Percentiles rank a stretch among this genome's conserved stretches.
phyloP scores from a whole-genome alignment of 2,888 invertebrate genomes.

The Hololepta plana region DNA sequence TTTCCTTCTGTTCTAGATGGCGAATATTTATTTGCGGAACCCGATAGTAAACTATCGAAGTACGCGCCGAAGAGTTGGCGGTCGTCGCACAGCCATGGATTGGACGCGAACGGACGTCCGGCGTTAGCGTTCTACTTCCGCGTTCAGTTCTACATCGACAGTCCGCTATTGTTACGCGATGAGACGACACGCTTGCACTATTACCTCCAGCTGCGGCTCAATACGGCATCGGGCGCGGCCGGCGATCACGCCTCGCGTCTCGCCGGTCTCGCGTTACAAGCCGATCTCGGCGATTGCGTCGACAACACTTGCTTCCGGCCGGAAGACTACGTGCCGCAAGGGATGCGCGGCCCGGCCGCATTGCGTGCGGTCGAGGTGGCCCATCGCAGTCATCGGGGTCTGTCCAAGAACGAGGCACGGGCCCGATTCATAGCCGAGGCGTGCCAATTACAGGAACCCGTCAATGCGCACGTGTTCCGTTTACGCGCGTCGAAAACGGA shows the following conservation, averaged over 20 bases:
- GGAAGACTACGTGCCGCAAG: conserved; percentile 67
- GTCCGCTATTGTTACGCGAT: conserved; percentile 76
- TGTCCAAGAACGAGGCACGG: conserved; percentile 67
- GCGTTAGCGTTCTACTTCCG: conserved; percentile 77
- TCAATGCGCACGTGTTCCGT: conserved; percentile 68
- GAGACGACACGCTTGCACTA: conserved; percentile 79
- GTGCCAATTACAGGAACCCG: conserved; percentile 62
- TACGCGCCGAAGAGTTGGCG: conserved; percentile 95
- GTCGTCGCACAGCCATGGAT: conserved; percentile 78
- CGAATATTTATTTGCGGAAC: conserved; percentile 89
- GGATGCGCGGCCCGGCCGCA: conserved; percentile 35
- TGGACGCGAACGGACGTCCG: conserved; percentile 80
- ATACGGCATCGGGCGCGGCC: conserved; percentile 48
- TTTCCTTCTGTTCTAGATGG: conserved; percentile 55
- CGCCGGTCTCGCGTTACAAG: conserved; percentile 81
- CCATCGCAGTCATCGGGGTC: conserved; percentile 62
- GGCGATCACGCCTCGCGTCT: conserved; percentile 51
- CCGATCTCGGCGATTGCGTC: conserved; percentile 71
- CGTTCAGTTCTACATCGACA: conserved; percentile 88
- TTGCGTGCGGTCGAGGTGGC: conserved; percentile 47
- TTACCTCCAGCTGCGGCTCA: conserved; percentile 86
- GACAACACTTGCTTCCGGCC: conserved; percentile 51
- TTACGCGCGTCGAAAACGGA: conserved; percentile 62
- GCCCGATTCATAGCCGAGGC: conserved; percentile 79
- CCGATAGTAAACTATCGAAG: conserved; percentile 88